Evolutionary conservation across 2,113 vertebrate species (phyloP).

Genomic region (Cynopterus brachyotis): DNA sequence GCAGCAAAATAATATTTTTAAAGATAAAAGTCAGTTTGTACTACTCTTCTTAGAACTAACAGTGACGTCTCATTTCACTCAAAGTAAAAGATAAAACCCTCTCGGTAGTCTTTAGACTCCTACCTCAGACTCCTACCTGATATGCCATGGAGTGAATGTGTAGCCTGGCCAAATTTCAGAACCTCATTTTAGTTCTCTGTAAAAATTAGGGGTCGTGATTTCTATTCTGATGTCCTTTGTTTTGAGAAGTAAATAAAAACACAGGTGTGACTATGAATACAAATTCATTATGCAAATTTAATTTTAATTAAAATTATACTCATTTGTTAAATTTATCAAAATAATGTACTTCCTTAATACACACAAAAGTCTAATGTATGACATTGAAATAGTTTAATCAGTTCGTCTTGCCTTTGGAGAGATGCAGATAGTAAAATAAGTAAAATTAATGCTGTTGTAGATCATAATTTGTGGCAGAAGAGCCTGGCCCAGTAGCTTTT

Average conservation of each 20-base stretch:
- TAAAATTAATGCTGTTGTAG: not conserved
- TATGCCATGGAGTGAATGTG: no score
- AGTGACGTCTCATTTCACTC: not conserved
- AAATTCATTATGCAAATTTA: not conserved
- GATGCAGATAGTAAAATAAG: not conserved
- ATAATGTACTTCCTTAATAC: not conserved
- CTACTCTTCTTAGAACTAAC: not conserved
- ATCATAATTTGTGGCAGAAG: not conserved
- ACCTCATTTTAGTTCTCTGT: not conserved
- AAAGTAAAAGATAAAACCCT: not conserved
- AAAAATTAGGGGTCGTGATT: not conserved
- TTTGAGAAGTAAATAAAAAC: conserved; percentile 1
- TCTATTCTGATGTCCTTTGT: not conserved
- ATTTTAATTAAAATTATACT: not conserved
- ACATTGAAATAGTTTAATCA: not conserved
- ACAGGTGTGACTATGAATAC: not conserved
- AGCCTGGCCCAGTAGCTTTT: not conserved
- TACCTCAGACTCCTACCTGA: not conserved
- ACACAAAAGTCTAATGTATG: not conserved
- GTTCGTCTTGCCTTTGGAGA: conserved; percentile 14
- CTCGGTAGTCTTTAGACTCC: not conserved
- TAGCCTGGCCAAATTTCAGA: not conserved
- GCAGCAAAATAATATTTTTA: not conserved
- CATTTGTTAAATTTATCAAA: not conserved
- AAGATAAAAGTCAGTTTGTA: not conserved